Percentiles rank a stretch among this genome's conserved stretches.
Conservation (phyloP, 2,797 vertebrate species). For the Sebastiscus albofasciatus region DNA sequence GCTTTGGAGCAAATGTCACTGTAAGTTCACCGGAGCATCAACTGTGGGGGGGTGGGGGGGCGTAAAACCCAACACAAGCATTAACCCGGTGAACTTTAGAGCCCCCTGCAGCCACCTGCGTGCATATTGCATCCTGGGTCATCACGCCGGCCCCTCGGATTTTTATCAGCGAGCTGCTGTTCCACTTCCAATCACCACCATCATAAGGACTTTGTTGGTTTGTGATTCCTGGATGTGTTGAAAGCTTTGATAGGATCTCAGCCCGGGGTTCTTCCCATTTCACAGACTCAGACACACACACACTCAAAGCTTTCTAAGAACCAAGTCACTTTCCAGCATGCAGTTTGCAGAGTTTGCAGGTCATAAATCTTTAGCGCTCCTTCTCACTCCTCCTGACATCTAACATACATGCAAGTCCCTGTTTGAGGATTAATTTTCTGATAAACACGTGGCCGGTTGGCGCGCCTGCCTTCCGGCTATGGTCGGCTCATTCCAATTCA, state of each 20-base stretch:
- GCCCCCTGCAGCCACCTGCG: neutral
- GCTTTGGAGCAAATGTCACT: neutral
- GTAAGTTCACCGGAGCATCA: neutral
- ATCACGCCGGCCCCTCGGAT: constrained; percentile 3
- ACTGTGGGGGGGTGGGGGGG: neutral
- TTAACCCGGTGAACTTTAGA: constrained; percentile 7
- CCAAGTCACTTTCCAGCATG: constrained; percentile 1
- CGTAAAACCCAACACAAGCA: neutral
- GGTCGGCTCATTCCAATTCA: constrained; percentile 56
- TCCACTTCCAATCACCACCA: constrained; percentile 38
- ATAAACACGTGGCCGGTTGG: constrained; percentile 42
- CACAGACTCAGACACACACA: constrained; percentile 8
- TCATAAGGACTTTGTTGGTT: constrained; percentile 60
- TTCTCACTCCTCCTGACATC: constrained; percentile 36
- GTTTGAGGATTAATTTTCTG: constrained; percentile 57
- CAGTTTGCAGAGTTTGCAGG: constrained; percentile 7
- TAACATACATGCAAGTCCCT: constrained; percentile 17
- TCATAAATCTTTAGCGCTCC: constrained; percentile 25
- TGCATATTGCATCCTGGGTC: constrained; percentile 26
- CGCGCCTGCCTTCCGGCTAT: constrained; percentile 30
- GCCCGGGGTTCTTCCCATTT: constrained; percentile 50
- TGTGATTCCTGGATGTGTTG: constrained; percentile 64
- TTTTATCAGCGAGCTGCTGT: constrained; percentile 55
- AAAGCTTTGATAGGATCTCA: constrained; percentile 68
- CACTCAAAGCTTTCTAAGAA: neutral